Base-by-base conservation (phyloP, 1,140 invertebrate species). In the Triops cancriformis region DNA sequence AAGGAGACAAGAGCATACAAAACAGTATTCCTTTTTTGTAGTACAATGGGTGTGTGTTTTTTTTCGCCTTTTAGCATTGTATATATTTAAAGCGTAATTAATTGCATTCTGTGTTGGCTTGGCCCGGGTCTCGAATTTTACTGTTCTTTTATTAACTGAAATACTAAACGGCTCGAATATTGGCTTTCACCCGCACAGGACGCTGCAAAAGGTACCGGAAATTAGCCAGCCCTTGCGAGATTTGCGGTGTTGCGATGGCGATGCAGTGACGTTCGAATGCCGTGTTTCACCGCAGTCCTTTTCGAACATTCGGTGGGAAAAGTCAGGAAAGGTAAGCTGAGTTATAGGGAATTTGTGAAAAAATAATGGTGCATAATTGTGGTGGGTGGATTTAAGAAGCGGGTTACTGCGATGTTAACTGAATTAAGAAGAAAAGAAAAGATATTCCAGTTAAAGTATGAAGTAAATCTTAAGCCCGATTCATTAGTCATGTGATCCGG, bases 161-260 rank as follows among this genome's bases (percentile, higher is more conserved):
- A 26, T 10, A 77, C 10, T 77, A 77, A 37, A 45, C 78, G 37
- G 18, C 6, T 42, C 23, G 27, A 14, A 78, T 78, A 11, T 77
- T 41, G 64, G 23, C 28, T 77, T 77, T 64, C 37, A 72, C 23
- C 72, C 82, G 77, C 83, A 41, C 83, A 93, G 92, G 45, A 89
- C 90, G 37, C 88, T 93, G 73, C 89, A 93, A 82, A 92, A 90
- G 26, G 85, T 93, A 51, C 93, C 93, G 3, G 86, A 86, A 9
- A 88, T 94, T 79, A 87, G 88, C 26, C 87, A 89, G 75, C 89
- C 91, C 75, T 84, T 94, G 75, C 88, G 88, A 78, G 91, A 94
- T 83, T 83, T 94, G n/a, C 86, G 91, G 72, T 93, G 92, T 80
- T 92, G 91, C 80, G 93, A 94, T 82, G 92, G 93, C 4, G 93